Base-by-base conservation (phyloP, 1,140 invertebrate species). In the Drosophila hydei region DNA sequence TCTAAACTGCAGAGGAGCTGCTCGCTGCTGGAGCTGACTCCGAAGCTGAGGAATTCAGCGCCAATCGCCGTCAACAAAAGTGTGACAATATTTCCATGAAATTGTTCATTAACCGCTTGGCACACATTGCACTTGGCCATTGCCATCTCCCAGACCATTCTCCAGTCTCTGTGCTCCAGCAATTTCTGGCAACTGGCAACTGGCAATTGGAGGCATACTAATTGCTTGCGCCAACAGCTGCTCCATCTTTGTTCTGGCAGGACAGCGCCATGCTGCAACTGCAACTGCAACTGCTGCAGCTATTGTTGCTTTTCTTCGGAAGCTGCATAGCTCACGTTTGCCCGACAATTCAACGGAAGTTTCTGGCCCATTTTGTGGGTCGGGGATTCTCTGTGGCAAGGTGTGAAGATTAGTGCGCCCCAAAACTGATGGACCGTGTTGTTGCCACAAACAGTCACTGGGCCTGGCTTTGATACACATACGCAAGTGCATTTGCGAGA, bases 41-140 rank as follows among this genome's bases (percentile, higher is more conserved):
- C 8, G 38, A 16, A 42, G n/a, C 79, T 75, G 77, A 87, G 81
- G 80, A 87, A 85, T 81, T 80, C 78, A 87, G 71, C 83, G 81
- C 77, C 58, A 75, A 59, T 75, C 60, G 67, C 63, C 47, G 63
- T 75, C 83, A 87, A 88, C 83, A 87, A 88, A 87, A 87, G 83
- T 87, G 83, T 87, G 83, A 88, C 83, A 87, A 88, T 88, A 88
- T 87, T 87, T 87, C 83, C 83, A 88, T 87, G 83, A 87, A 87
- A 87, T 87, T 87, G 83, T 87, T 88, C 83, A 87, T 87, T 87
- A 87, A 88, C 83, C 83, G 78, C 83, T 87, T 88, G 83, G 83
- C 83, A 87, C 83, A 87, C 83, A 87, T 87, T 75, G 77, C 81
- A 84, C 76, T 76, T 84, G 79, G 56, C 62, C 72, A 63, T 14